Evolutionary conservation across 2,888 invertebrate species (phyloP), one percentile per base, ranked within the genome.

Genomic region (Noctuana brunneofusca): DNA sequence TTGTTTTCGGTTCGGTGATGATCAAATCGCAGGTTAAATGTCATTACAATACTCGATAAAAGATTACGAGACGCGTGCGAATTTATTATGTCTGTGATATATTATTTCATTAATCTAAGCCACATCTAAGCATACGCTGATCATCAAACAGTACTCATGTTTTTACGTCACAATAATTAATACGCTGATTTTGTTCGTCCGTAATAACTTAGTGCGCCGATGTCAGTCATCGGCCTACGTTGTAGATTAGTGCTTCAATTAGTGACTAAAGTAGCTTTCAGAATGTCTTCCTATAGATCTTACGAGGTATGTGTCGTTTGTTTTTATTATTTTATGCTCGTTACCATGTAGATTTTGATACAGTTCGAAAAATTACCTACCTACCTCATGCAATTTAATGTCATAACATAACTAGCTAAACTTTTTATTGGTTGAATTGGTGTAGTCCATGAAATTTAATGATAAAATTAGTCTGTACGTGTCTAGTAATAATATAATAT

Each of bases 11-110:
- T 73, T 69, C 69, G 70, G 75, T 75, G 75, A 75, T 70, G 74
- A 75, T 75, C 71, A 65, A 71, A 73, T 69, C 65, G 66, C 66
- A 71, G 88, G 85, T 89, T 87, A 86, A 68, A 83, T 84, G 86
- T 85, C 84, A 80, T 64, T 69, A 71, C 70, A 65, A 68, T 63
- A 65, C 64, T 73, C 74, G 83, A 84, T 86, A 86, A 78, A 66
- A 71, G 53, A 46, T 59, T 64, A 66, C 59, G 65, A 60, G 46
- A 68, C 59, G 49, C 24, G 41, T 41, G 41, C 46, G 30, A 18
- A 30, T 30, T 18, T 52, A 30, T 57, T 38, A 59, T 50, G 35
- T 35, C 49, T 58, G 18, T 54, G 35, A 32, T 43, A 62, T 43
- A 53, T 22, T 35, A n/a, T 35, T 35, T 35, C 35, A 35, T 35